Base-by-base conservation (phyloP, 1,140 invertebrate genomes). In the Philotrypesis tridentata region DNA sequence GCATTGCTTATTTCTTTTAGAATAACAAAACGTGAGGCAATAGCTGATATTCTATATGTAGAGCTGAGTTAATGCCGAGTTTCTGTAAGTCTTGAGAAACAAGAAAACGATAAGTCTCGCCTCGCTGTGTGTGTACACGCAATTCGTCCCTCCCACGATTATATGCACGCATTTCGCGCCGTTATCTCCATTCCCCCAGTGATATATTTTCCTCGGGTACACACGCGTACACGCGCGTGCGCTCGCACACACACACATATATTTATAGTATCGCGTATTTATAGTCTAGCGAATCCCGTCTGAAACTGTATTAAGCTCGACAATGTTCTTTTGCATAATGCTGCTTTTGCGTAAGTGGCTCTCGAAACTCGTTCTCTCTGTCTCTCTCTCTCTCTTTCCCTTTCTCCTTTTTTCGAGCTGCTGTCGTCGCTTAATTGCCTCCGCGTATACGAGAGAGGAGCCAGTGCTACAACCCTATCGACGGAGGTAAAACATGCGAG, bases 311-410 rank as follows among this genome's bases (percentile, higher is more conserved):
- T 78, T 33, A 70, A 55, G 21, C 11, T 55, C 21, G 25, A 43
- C 63, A 78, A 68, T 68, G 63, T 72, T 79, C 23, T 79, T 79
- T 73, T 73, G 33, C 31, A 31, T 73, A 63, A 73, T 73, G 48
- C 37, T n/a, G n/a, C n/a, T n/a, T n/a, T n/a, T n/a, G 37, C 70
- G 9, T 48, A 63, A 40, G 9, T 71, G n/a, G 67, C 12, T 71
- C 12, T 60, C 71, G 31, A 55, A 70, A 60, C 27, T 55, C 33
- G 65, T 70, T 70, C n/a, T 31, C 27, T 23, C 21, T 65, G 3
- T 70, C 31, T 65, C 11, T 25, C 0, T n/a, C n/a, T n/a, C n/a
- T n/a, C n/a, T n/a, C n/a, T n/a, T n/a, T n/a, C 7, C 27, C 23
- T 65, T 65, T 21, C 17, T 65, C 12, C 17, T 77, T 29, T 11